Percentiles rank a stretch among this genome's conserved stretches.
These are phyloP conservation scores for Platypus cylindrus DNA, from an alignment of 2,888 invertebrate species.

Conservation along the genomic window DNA sequence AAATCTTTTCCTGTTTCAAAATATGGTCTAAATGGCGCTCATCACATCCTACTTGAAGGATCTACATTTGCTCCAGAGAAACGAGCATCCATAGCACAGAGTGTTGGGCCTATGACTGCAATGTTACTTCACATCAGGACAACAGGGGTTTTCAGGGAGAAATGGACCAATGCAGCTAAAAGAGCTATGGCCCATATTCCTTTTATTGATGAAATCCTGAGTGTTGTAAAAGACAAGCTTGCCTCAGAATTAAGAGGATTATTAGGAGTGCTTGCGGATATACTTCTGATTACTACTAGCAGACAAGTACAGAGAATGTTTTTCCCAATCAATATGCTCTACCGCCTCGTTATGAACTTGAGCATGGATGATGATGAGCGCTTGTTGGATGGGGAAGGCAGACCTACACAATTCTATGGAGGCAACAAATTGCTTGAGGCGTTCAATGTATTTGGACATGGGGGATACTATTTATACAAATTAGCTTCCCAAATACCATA, in stretches of 20 bases:
- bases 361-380: background rate
- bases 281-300: slow-evolving; percentile 9
- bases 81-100: slow-evolving; percentile 18
- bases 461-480: slow-evolving; percentile 1
- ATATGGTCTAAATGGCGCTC: slow-evolving; percentile 15
- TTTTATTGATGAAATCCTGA: slow-evolving; percentile 17
- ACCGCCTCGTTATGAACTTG: background rate
- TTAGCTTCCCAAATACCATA: background rate
- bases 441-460: slow-evolving; percentile 3
- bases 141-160: slow-evolving; percentile 11
- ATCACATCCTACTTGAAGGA: slow-evolving; percentile 17
- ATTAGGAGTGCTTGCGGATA: slow-evolving; percentile 8
- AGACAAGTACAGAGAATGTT: slow-evolving; percentile 12
- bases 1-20: slow-evolving; percentile 6
- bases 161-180: slow-evolving; percentile 19
- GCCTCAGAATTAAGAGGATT: slow-evolving; percentile 8
- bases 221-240: slow-evolving; percentile 5
- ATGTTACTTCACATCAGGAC: slow-evolving; percentile 14
- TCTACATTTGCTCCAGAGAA: slow-evolving; percentile 17
- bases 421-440: background rate
- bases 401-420: no score
- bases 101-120: slow-evolving; percentile 17
- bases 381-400: background rate
- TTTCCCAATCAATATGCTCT: slow-evolving; percentile 8
- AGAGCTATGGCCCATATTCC: slow-evolving; percentile 15